Base-by-base conservation (phyloP, 2,113 vertebrate species). In the Tor tambroides region DNA sequence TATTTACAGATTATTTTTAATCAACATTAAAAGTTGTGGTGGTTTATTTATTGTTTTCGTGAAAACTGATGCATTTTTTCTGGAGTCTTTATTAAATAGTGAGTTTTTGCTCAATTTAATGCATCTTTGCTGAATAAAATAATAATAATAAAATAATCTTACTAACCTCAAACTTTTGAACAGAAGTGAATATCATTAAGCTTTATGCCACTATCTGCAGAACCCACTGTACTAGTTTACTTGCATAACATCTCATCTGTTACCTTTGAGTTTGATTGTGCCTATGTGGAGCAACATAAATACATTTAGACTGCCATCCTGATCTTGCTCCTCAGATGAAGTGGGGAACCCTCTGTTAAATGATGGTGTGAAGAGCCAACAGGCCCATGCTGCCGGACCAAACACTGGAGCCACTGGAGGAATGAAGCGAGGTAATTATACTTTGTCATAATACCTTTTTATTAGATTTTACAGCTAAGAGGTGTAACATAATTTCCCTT, bases 301-400 rank as follows among this genome's bases (percentile, higher is more conserved):
- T 71, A 21, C 4, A 14, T 4, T 35, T 21, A 71, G 7, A 7
- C 21, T 35, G 35, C 17, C 19, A 19, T 72, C 23, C n/a, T 78
- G 26, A 78, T 86, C 10, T 51, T 77, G 61, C 76, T 30, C 28
- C 11, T 56, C 83, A 98, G 97, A 98, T 94, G 97, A 98, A 92
- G 96, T 96, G 23, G 97, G 97, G 86, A 96, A 96, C 90, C 95
- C 97, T 12, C 91, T 96, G 2, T 92, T 96, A 80, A 96, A 94
- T 51, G 95, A 93, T 11, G 92, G 61, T 17, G 88, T 3, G 76
- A 89, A 32, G 89, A 91, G 89, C 78, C 93, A 82, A 91, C 93
- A 51, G 87, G 90, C 89, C 38, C 92, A 59, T 63, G 88, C 91
- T 28, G 28, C 88, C 83, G 93, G 90, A 23, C 30, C 90, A 19